Conservation (phyloP, 2,113 vertebrate species). For the Muntiacus reevesi region DNA sequence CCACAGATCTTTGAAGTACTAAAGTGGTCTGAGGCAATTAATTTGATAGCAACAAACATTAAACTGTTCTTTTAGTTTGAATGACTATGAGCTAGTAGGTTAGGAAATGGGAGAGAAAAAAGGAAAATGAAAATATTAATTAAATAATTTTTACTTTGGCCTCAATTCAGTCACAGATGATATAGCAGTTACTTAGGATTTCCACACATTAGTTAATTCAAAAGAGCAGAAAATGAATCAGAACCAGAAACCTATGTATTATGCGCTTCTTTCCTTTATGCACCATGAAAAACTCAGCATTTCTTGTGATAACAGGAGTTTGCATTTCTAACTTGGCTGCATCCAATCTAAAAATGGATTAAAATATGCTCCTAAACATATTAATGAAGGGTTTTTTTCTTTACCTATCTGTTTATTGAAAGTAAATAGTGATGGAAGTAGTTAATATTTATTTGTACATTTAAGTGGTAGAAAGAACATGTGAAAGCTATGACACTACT, state of each 20-base stretch:
- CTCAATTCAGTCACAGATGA: slow-evolving; percentile 53
- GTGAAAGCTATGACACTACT: slow-evolving; percentile 15
- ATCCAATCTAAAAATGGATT: slow-evolving; percentile 56
- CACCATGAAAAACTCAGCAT: slow-evolving; percentile 9
- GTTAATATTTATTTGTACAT: neutral
- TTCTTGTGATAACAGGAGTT: slow-evolving; percentile 56
- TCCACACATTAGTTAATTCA: slow-evolving; percentile 64
- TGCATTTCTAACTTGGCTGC: slow-evolving; percentile 63
- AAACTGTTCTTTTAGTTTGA: slow-evolving; percentile 44
- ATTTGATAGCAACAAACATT: neutral
- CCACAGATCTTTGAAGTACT: neutral
- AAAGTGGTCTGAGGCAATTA: slow-evolving; percentile 8
- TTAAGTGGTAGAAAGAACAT: slow-evolving; percentile 28
- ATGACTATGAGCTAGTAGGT: slow-evolving; percentile 17
- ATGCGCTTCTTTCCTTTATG: slow-evolving; percentile 53
- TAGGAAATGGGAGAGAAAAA: slow-evolving; percentile 33
- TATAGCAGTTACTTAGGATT: slow-evolving; percentile 59
- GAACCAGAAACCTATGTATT: slow-evolving; percentile 55
- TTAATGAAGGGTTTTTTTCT: slow-evolving; percentile 37
- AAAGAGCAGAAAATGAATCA: slow-evolving; percentile 59
- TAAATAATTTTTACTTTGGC: slow-evolving; percentile 64
- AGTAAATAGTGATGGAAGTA: neutral
- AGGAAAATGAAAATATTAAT: slow-evolving; percentile 52
- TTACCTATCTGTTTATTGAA: slow-evolving; percentile 33
- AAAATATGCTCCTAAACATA: slow-evolving; percentile 46